A percentile compares a stretch with the other conserved stretches of the same genome.
Conservation (phyloP, 2,113 vertebrate species). For the Pavo muticus region DNA sequence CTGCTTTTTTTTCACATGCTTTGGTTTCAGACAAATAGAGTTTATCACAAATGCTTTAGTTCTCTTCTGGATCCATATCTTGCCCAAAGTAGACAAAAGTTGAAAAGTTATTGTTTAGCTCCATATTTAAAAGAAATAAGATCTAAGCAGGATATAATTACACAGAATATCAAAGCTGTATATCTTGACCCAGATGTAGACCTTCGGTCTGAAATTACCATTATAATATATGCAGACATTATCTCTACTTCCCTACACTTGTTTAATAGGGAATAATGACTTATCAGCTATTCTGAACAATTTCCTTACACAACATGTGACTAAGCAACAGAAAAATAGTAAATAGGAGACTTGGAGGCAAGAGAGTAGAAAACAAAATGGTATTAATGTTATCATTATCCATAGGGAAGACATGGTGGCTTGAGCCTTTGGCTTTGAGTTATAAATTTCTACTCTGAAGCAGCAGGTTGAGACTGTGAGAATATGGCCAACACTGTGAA, state of each 20-base stretch:
- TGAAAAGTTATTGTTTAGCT: background rate
- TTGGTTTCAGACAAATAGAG: background rate
- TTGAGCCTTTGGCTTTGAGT: background rate
- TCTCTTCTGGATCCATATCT: background rate
- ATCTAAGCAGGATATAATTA: background rate
- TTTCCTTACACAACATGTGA: background rate
- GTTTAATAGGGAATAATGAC: background rate
- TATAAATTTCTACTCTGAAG: background rate
- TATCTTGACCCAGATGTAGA: background rate
- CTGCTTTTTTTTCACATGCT: background rate
- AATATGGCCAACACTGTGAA: background rate
- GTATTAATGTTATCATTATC: background rate
- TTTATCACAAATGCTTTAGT: fast-evolving
- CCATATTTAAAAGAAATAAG: background rate
- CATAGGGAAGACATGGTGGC: background rate
- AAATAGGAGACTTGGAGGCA: background rate
- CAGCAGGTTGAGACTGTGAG: background rate
- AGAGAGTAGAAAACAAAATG: fast-evolving
- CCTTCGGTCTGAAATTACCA: background rate
- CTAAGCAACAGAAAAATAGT: background rate
- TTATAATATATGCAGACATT: background rate
- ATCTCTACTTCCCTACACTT: background rate
- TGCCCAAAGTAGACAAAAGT: background rate
- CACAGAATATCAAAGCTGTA: background rate
- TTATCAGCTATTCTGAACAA: background rate